Evolutionary conservation across 2,113 vertebrate genomes (phyloP).

Genomic region (Ailuropoda melanoleuca): DNA sequence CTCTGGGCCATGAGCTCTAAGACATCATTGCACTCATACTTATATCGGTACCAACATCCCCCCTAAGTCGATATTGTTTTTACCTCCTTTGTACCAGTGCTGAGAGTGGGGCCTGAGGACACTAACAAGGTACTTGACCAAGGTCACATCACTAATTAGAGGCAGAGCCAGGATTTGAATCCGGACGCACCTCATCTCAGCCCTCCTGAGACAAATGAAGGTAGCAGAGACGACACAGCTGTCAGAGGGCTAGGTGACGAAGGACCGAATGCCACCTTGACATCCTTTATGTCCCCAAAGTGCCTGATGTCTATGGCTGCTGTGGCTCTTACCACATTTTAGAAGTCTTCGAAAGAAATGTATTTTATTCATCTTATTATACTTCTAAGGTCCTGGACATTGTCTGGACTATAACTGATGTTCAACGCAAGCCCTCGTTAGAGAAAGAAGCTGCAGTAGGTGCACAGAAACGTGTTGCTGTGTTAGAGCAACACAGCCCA

Average conservation of each 20-base stretch:
- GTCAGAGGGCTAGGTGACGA: background rate
- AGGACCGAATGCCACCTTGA: background rate
- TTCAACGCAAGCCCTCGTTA: background rate
- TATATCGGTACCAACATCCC: background rate
- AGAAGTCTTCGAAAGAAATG: background rate
- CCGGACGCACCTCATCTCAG: background rate
- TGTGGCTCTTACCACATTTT: background rate
- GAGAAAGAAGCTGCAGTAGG: background rate
- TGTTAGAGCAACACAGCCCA: background rate
- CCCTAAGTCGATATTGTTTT: background rate
- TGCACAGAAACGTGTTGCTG: background rate
- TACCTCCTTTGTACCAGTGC: background rate
- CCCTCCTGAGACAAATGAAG: background rate
- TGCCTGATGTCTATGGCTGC: background rate
- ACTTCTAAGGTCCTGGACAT: background rate
- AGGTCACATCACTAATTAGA: background rate
- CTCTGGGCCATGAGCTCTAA: background rate
- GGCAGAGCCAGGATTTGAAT: background rate
- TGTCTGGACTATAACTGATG: background rate
- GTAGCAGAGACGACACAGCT: background rate
- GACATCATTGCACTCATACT: background rate
- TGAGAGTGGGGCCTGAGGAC: background rate
- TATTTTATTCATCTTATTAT: background rate
- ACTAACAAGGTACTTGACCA: background rate
- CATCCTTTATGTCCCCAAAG: background rate